These are phyloP conservation scores for Actenoides hombroni DNA, from an alignment of 2,113 vertebrate genomes.

Conservation along the genomic window DNA sequence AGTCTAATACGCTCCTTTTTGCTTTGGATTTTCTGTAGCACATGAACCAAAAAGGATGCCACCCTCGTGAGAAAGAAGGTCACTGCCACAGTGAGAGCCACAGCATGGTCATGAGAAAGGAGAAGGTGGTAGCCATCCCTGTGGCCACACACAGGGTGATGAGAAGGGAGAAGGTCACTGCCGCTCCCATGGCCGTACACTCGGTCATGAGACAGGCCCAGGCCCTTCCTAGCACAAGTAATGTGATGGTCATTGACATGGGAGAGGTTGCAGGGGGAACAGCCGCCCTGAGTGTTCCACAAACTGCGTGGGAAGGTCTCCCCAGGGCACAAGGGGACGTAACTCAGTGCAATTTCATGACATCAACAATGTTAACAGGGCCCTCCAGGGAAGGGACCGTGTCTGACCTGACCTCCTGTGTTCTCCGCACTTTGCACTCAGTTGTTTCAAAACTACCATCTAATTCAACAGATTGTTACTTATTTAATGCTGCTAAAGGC, in stretches of 20 bases:
- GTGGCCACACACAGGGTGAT: not conserved
- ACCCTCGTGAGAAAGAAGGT: not conserved
- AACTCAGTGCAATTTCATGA: not conserved
- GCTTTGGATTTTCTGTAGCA: not conserved
- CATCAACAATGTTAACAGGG: not conserved
- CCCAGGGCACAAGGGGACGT: rapidly evolving
- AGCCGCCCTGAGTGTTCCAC: not conserved
- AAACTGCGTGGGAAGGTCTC: not conserved
- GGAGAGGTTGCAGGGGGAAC: not conserved
- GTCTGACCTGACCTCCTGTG: not conserved
- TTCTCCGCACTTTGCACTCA: not conserved
- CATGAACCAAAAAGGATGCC: not conserved
- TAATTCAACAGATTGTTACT: not conserved
- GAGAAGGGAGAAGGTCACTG: not conserved
- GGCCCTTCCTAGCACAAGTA: not conserved
- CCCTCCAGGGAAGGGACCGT: not conserved
- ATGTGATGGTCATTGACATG: not conserved
- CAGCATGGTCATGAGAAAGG: not conserved
- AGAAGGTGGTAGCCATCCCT: not conserved
- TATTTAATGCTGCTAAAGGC: not conserved
- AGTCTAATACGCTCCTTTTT: not conserved
- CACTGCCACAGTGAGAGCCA: not conserved
- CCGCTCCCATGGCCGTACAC: not conserved
- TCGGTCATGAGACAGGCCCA: not conserved
- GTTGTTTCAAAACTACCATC: not conserved